Evolutionary conservation across 2,797 vertebrate genomes (phyloP).

Genomic region (Diplodus puntazzo): DNA sequence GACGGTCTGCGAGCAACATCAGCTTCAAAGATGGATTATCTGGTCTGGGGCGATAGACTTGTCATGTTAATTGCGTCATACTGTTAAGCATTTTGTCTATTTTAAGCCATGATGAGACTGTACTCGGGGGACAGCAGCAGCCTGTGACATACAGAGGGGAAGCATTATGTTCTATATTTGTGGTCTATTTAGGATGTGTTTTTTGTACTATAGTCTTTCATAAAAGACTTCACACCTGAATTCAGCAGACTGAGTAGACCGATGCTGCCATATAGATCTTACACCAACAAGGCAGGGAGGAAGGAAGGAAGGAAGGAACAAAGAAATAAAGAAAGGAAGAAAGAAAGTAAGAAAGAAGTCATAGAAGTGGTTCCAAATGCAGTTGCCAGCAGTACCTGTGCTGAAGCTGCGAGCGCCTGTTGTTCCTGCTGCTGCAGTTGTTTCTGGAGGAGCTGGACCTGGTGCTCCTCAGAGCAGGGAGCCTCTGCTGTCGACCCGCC

Average conservation of each 20-base stretch:
- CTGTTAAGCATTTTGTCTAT: not conserved
- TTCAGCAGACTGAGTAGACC: not conserved
- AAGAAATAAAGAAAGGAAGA: too few species aligned
- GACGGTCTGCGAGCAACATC: not conserved
- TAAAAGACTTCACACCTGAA: not conserved
- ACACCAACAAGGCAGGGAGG: not conserved
- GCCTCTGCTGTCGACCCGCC: conserved; percentile 77
- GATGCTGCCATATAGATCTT: not conserved
- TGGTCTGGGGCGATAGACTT: not conserved
- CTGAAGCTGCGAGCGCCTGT: conserved; percentile 92
- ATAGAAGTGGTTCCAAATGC: not conserved
- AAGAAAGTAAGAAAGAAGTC: too few species aligned
- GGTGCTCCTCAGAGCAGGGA: conserved; percentile 89
- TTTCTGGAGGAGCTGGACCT: conserved; percentile 94
- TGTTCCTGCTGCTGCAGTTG: conserved; percentile 97
- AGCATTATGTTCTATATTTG: not conserved
- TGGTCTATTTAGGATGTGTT: not conserved
- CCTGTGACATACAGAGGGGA: not conserved
- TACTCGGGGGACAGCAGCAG: not conserved
- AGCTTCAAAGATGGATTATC: not conserved
- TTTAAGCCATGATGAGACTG: not conserved
- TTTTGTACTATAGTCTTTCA: not conserved
- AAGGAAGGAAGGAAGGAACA: not conserved
- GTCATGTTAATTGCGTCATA: not conserved
- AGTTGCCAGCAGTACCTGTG: conserved; percentile 86